Evolutionary conservation across 2,888 invertebrate species (phyloP).

Genomic region (Hyposoter didymator): DNA sequence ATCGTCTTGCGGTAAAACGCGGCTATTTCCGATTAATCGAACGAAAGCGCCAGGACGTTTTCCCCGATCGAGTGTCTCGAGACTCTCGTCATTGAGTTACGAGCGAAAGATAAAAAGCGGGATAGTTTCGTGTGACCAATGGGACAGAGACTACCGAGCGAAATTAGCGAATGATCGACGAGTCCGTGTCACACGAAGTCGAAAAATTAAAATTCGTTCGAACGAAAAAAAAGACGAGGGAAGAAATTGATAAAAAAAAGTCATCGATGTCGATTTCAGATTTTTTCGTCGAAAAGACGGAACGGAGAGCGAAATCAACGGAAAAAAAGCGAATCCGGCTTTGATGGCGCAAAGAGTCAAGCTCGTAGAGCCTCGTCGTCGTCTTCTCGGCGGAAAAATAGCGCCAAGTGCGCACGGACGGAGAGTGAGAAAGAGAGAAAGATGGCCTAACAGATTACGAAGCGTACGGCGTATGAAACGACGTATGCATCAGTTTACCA

Average conservation of each 20-base stretch:
- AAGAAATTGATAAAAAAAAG: not conserved
- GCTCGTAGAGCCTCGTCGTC: slow-evolving; percentile 61
- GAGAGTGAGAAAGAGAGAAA: slow-evolving; percentile 16
- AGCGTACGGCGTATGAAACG: not conserved
- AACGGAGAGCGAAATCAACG: slow-evolving; percentile 26
- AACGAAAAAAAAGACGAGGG: not conserved
- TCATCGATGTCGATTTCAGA: not conserved
- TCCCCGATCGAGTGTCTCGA: slow-evolving; percentile 36
- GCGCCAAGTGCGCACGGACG: slow-evolving; percentile 37
- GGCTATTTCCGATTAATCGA: not conserved
- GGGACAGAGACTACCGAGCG: not conserved
- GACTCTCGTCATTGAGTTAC: slow-evolving; percentile 50
- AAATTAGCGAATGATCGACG: slow-evolving; percentile 44
- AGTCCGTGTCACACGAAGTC: slow-evolving; percentile 11
- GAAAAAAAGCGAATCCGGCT: slow-evolving; percentile 23
- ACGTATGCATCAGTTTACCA: not conserved
- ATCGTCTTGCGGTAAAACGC: not conserved
- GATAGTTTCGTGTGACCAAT: slow-evolving; percentile 6
- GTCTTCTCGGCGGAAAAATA: slow-evolving; percentile 37
- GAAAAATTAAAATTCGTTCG: slow-evolving; percentile 8
- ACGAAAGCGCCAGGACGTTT: slow-evolving; percentile 29
- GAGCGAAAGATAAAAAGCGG: slow-evolving; percentile 29
- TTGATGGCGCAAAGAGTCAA: slow-evolving; percentile 66
- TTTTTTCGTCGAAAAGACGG: not conserved
- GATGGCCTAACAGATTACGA: not conserved